Evolutionary conservation across 2,888 invertebrate genomes (phyloP), one percentile per base, ranked within the genome.

Genomic region (Zeuzera pyrina): DNA sequence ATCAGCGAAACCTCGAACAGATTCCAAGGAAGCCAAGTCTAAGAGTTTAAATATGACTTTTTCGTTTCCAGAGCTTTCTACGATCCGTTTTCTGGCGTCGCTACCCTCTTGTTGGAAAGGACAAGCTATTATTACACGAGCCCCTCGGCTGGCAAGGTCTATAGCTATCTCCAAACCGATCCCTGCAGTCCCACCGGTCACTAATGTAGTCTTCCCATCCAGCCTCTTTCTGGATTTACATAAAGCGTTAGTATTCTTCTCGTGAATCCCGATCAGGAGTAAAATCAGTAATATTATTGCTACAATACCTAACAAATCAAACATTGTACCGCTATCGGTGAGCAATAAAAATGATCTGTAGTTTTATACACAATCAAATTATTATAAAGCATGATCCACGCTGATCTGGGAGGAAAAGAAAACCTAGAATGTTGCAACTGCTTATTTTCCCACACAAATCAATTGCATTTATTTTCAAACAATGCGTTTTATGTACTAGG

Each of bases 1-100:
- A 2, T 86, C 86, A 0, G 93, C 94, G 59, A 97, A 97, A 43
- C 88, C 87, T 11, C 95, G 86, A 3, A 94, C 86, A 0, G 93
- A 94, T 44, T 89, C 85, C 40, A 90, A 74, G 0, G 91, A 92
- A 2, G 90, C 87, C 12, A 94, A 67, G 56, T 95, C 92, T 15
- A 94, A 68, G 53, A 90, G 86, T 57, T 89, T 89, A 2, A 92
- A 89, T 1, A 89, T 53, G 0, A 94, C 71, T 38, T 91, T 89
- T 13, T 84, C 72, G 55, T 91, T 93, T 21, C 88, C 88, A 0
- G 90, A 88, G 42, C 85, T 85, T 47, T 85, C 85, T 1, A 86
- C 63, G 8, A 94, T 87, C 47, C 87, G 86, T 43, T 88, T 89
- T 87, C 52, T 57, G 1, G 69, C 79, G 2, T 45, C 38, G 1